These are phyloP conservation scores for Dendroctonus valens DNA, from an alignment of 1,140 invertebrate species.

Conservation along the genomic window DNA sequence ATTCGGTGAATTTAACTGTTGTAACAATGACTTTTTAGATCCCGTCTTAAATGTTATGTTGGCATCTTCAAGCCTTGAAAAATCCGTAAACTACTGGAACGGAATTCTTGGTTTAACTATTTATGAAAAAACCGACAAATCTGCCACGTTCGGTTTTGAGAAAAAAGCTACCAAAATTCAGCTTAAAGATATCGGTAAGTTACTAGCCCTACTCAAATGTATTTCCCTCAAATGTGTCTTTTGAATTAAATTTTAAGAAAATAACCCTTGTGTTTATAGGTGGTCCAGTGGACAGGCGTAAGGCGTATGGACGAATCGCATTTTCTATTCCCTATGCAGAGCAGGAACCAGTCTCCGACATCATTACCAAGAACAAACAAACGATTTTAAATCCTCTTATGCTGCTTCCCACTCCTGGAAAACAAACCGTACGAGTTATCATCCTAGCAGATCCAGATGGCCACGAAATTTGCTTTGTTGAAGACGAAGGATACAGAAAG, in stretches of 20 bases:
- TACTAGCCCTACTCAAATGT: too few species aligned
- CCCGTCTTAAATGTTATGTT: constrained; percentile 80
- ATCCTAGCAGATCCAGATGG: constrained; percentile 95
- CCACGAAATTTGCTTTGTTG: constrained; percentile 98
- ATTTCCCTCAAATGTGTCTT: too few species aligned
- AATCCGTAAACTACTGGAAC: constrained; percentile 81
- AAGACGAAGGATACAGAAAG: constrained; percentile 89
- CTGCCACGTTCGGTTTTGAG: constrained; percentile 67
- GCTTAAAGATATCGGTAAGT: constrained; percentile 67
- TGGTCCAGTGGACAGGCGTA: constrained; percentile 74
- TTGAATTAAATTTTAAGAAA: too few species aligned
- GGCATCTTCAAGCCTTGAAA: constrained; percentile 73
- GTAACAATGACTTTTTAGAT: constrained; percentile 56
- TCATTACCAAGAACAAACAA: constrained; percentile 68
- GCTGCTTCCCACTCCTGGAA: constrained; percentile 91
- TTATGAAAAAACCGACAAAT: constrained; percentile 60
- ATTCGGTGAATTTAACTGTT: neutral
- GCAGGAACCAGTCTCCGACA: constrained; percentile 72
- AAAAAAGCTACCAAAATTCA: constrained; percentile 75
- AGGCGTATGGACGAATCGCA: constrained; percentile 93
- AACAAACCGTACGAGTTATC: constrained; percentile 92
- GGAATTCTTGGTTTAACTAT: constrained; percentile 73
- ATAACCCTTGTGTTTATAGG: constrained; percentile 46
- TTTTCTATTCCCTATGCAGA: constrained; percentile 81
- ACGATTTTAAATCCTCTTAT: constrained; percentile 86